Percentiles rank a stretch among this genome's conserved stretches.
Evolutionary conservation across 2,888 invertebrate genomes (phyloP).

Genomic region (Autographa gamma): DNA sequence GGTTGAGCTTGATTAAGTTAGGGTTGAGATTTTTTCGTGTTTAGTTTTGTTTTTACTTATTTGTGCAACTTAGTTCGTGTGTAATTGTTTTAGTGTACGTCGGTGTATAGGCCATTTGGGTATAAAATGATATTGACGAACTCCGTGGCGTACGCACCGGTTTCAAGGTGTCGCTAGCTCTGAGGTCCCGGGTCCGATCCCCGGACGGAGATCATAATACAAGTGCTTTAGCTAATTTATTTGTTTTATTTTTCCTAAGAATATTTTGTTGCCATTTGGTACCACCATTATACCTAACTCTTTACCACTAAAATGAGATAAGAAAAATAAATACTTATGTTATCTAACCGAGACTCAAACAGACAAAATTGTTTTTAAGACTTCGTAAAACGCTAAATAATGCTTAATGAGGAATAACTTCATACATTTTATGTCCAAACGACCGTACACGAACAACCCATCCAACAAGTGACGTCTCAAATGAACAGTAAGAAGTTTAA

Average conservation of each 20-base stretch:
- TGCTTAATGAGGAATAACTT: not conserved
- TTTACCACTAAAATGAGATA: too few species aligned
- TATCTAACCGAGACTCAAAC: not conserved
- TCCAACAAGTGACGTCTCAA: slow-evolving; percentile 45
- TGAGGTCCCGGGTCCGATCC: too few species aligned
- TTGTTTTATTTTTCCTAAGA: too few species aligned
- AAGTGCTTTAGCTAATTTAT: too few species aligned
- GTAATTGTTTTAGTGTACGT: not conserved
- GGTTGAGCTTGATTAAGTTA: not conserved
- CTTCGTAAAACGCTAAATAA: not conserved
- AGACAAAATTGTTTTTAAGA: not conserved
- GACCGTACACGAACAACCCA: slow-evolving; percentile 33
- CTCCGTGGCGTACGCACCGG: too few species aligned
- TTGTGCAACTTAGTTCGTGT: not conserved
- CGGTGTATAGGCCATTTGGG: not conserved
- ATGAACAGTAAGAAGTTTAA: slow-evolving; percentile 64
- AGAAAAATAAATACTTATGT: too few species aligned
- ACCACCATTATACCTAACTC: too few species aligned
- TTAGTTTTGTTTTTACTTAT: not conserved
- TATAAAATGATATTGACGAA: too few species aligned
- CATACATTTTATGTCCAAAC: slow-evolving; percentile 5
- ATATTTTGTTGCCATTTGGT: too few species aligned
- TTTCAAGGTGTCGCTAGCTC: too few species aligned
- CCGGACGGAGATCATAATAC: too few species aligned
- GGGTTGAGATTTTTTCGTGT: slow-evolving; percentile 4